phyloP scores from a whole-genome alignment of 2,888 invertebrate genomes.

The Tortrix viridana region DNA sequence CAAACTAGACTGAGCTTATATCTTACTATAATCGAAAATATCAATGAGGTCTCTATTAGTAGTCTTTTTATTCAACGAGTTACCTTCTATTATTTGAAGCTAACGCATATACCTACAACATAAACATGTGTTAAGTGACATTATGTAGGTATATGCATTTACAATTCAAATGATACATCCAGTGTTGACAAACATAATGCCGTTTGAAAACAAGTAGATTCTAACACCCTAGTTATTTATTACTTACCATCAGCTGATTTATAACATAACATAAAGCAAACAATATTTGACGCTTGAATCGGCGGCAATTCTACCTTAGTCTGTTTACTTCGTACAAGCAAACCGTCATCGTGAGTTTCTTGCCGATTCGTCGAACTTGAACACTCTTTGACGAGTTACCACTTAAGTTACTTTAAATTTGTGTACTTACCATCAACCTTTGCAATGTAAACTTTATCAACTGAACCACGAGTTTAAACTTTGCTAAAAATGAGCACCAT shows the following conservation, averaged over 20 bases:
- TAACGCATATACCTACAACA: no score
- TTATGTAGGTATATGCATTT: slow-evolving; percentile 37
- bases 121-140: neutral
- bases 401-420: slow-evolving; percentile 6
- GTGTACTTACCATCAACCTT: slow-evolving; percentile 11
- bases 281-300: slow-evolving; percentile 27
- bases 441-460: neutral
- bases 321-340: slow-evolving; percentile 4
- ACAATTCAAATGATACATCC: slow-evolving; percentile 44
- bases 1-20: no score
- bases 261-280: slow-evolving; percentile 16
- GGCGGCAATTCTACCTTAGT: slow-evolving; percentile 3
- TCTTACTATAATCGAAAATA: no score
- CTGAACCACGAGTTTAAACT: no score
- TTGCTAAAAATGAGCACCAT: neutral
- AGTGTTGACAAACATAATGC: slow-evolving; percentile 25
- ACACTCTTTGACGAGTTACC: neutral
- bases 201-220: slow-evolving; percentile 13
- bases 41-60: no score
- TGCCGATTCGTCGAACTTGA: neutral
- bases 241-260: slow-evolving; percentile 20
- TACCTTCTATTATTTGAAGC: no score
- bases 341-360: slow-evolving; percentile 15
- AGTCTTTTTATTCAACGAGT: no score
- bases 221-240: slow-evolving; percentile 12